Evolutionary conservation across 2,797 vertebrate species (phyloP).

Genomic region (Onychomys arenicola): DNA sequence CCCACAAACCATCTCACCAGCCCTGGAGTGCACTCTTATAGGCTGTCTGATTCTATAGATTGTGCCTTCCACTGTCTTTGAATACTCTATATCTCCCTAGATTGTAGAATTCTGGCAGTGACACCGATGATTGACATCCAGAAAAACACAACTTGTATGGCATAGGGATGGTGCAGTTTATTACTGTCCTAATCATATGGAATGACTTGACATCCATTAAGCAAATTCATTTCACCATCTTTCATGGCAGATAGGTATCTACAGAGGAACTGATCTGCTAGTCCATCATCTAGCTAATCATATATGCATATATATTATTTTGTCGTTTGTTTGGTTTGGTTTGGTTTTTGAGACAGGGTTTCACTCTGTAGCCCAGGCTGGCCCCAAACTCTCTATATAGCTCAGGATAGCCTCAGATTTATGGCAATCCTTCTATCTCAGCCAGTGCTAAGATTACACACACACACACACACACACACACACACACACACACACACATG

Average conservation of each 20-base stretch:
- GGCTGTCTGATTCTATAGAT: neutral
- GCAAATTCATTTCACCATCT: neutral
- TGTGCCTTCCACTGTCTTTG: neutral
- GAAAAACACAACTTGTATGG: neutral
- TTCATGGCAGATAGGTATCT: neutral
- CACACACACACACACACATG: too few species aligned
- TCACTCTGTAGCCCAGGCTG: neutral
- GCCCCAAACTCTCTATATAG: neutral
- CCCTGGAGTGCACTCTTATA: neutral
- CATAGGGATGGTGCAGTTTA: neutral
- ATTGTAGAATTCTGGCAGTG: neutral
- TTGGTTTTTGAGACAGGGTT: neutral
- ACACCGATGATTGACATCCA: neutral
- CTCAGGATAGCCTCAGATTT: neutral
- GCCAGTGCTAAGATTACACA: neutral
- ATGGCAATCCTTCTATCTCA: neutral
- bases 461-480: too few species aligned
- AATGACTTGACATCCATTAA: neutral
- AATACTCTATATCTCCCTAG: neutral
- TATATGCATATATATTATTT: neutral
- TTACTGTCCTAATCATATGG: neutral
- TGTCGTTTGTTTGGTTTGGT: neutral
- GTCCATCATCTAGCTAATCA: neutral
- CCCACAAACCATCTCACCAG: neutral
- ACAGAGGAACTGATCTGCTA: neutral